These are phyloP conservation scores for Paradoxurus hermaphroditus DNA, from an alignment of 2,113 vertebrate genomes.

Conservation along the genomic window DNA sequence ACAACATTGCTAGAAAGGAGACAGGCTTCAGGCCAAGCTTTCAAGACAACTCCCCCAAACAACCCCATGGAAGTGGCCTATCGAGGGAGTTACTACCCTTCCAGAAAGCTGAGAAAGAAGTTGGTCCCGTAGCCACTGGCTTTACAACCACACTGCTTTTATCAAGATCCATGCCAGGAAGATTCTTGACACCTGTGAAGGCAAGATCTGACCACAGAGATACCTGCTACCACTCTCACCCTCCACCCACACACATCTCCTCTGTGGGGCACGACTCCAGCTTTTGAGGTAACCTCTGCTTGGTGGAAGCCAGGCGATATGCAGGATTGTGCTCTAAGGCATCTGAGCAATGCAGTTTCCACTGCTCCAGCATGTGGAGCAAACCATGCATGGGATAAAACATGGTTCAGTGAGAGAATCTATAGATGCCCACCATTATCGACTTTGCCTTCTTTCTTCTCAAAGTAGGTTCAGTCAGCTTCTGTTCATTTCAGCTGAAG, in stretches of 20 bases:
- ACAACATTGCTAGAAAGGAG: background rate
- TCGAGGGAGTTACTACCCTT: background rate
- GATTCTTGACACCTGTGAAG: background rate
- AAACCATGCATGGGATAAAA: accelerated
- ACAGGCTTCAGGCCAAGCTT: background rate
- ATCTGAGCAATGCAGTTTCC: background rate
- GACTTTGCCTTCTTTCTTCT: background rate
- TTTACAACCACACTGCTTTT: background rate
- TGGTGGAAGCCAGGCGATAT: background rate
- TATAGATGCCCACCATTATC: background rate
- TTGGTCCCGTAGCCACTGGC: background rate
- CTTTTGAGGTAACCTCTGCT: background rate
- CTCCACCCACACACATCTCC: too few relatives aligned
- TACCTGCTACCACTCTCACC: background rate
- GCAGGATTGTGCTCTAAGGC: background rate
- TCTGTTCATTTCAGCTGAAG: background rate
- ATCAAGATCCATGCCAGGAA: background rate
- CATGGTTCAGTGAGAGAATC: background rate
- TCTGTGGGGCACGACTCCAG: background rate
- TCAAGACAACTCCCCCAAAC: background rate
- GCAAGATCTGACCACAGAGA: background rate
- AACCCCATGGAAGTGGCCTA: background rate
- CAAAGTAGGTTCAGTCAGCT: background rate
- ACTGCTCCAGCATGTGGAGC: background rate
- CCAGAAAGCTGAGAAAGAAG: background rate